Base-by-base conservation (phyloP, 2,113 vertebrate species). In the Indri indri region DNA sequence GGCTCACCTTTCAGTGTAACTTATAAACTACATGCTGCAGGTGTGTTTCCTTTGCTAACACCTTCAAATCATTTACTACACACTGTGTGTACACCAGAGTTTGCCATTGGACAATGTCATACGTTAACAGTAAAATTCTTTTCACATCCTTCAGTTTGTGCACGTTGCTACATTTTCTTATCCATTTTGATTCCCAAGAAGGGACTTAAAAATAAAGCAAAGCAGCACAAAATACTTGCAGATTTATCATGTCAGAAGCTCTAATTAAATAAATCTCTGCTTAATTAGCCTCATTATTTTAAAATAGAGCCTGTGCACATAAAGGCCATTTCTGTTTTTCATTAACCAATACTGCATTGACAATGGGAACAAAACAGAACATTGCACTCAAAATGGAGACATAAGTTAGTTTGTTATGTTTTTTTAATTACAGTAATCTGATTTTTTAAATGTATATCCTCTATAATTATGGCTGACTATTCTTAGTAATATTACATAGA, bases 271-370 rank as follows among this genome's bases (percentile, higher is more conserved):
- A 93, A 97, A 96, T 96, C 63, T 95, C 92, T 87, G 74, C 42
- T 88, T 61, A 95, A 95, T 96, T 88, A 94, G 70, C 34, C 80
- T 97, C 88, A 97, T 97, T 96, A 97, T 97, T 97, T 95, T 94
- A 95, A 97, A 97, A 94, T 88, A 82, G 54, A 93, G 80, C 50
- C 91, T 95, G 94, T 27, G 42, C 68, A 80, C 96, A 97, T 93
- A 90, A 94, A 94, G 65, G 45, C 86, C 90, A 97, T 63, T 97
- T 97, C 95, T 97, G 97, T 96, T 98, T 97, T 94, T 93, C 97
- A 96, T 98, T 97, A 97, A 71, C 52, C 59, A 81, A 81, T 52
- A 47, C 50, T 88, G 83, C 85, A 89, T 17, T 83, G 76, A 90
- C 59, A 66, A 88, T 45, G 54, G 90, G 71, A 71, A 80, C 79